Evolutionary conservation across 2,113 vertebrate species (phyloP).

Genomic region (Formicarius rufipectus): DNA sequence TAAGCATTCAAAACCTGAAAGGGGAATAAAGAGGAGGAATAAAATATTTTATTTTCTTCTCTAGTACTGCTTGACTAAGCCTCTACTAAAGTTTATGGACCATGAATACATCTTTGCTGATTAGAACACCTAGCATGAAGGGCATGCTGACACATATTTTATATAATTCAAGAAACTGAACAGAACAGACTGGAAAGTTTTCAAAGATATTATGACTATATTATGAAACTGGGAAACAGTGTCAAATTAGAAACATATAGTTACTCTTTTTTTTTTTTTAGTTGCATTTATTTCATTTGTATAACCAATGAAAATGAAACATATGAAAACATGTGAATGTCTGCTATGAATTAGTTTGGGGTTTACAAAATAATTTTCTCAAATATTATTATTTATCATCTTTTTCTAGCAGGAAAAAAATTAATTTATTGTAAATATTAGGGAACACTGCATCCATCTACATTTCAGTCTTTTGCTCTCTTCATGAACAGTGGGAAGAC

Average conservation of each 20-base stretch:
- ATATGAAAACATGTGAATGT: slow-evolving; percentile 17
- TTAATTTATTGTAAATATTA: slow-evolving; percentile 11
- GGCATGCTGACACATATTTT: slow-evolving; percentile 15
- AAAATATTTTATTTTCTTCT: slow-evolving; percentile 50
- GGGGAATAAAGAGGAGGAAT: slow-evolving; percentile 33
- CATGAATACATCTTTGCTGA: slow-evolving; percentile 13
- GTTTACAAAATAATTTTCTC: slow-evolving; percentile 6
- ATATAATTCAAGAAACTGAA: slow-evolving; percentile 37
- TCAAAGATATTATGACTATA: background rate
- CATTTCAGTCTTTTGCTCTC: background rate
- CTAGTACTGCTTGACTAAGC: slow-evolving; percentile 23
- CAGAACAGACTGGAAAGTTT: background rate
- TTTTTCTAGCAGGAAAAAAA: slow-evolving; percentile 6
- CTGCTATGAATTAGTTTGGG: slow-evolving; percentile 13
- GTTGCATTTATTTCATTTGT: background rate
- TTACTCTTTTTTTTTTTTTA: background rate
- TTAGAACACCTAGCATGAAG: slow-evolving; percentile 31
- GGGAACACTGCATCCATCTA: background rate
- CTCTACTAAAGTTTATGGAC: background rate
- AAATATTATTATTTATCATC: background rate
- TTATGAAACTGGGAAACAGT: background rate
- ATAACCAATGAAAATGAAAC: background rate
- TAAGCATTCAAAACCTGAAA: background rate
- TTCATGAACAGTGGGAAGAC: background rate
- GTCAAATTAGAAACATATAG: background rate